These are phyloP conservation scores for Leucophenga varia DNA, from an alignment of 1,140 invertebrate species.

Conservation along the genomic window DNA sequence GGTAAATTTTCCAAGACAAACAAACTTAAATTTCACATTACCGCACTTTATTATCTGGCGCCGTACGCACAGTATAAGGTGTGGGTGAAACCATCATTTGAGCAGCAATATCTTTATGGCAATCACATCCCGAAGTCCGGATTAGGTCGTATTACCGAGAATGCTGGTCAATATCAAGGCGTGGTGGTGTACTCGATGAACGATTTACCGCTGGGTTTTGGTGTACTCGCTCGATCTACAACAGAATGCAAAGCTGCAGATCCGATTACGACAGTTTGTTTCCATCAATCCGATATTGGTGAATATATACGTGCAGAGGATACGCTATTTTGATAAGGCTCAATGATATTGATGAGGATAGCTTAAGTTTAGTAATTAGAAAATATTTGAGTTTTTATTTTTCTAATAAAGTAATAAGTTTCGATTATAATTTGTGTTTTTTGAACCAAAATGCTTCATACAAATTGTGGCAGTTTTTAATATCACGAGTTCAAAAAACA, in stretches of 20 bases:
- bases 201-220: conserved; percentile 92
- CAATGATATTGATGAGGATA: no score
- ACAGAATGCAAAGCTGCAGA: conserved; percentile 86
- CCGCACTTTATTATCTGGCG: conserved; percentile 89
- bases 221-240: conserved; percentile 87
- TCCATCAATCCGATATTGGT: conserved; percentile 95
- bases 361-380: no score
- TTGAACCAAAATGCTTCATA: no score
- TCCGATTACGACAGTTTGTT: conserved; percentile 83
- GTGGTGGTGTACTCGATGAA: conserved; percentile 91
- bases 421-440: no score
- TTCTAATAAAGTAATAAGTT: no score
- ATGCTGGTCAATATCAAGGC: conserved; percentile 87
- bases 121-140: conserved; percentile 90
- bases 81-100: conserved; percentile 91
- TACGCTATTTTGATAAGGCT: conserved; percentile 64
- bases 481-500: no score
- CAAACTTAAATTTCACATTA: conserved; percentile 92
- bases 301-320: conserved; percentile 95
- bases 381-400: no score
- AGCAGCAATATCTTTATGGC: conserved; percentile 97
- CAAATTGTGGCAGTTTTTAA: no score
- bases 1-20: conserved; percentile 96
- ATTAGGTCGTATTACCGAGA: conserved; percentile 91
- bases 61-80: conserved; percentile 96